Base-by-base conservation (phyloP, 1,140 invertebrate genomes). In the Drosophila elegans region DNA sequence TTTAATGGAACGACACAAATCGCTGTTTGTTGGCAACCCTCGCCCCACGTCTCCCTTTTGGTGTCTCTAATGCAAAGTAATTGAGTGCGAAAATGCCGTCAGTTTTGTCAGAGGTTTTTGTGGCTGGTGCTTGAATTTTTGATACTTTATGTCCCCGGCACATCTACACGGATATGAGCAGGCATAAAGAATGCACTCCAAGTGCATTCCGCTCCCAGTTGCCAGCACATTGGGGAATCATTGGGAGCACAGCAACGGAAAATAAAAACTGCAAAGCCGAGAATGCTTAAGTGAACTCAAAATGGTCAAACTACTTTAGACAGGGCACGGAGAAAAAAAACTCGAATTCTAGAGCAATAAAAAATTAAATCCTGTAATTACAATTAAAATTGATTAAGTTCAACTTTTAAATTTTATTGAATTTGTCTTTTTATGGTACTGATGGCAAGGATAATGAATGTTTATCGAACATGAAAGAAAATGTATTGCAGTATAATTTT, bases 1-100 rank as follows among this genome's bases (percentile, higher is more conserved):
- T 91, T 91, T 91, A 91, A 91, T 91, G 90, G 90, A 91, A 91
- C 82, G 90, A 88, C 85, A 86, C 80, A 90, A 91, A 91, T 92
- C 88, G 79, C 90, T 78, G 83, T 74, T 67, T 46, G 54, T 27
- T 25, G 36, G 4, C 39, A 32, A 42, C 64, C 39, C 66, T 39
- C 52, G 39, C 46, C 51, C 53, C 42, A 45, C 69, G 39, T 55
- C 71, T 38, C 74, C 16, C 16, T 21, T 42, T 68, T 76, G 78
- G 75, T 77, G 75, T 74, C 77, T 57, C 82, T 92, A 92, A 92
- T 92, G 89, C 91, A 81, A 92, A 92, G 91, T 92, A 92, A 92
- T 92, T 92, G 91, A 92, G 91, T 92, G 91, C 91, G 91, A 92
- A 92, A 92, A 92, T 92, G 85, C 80, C 80, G 62, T 84, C 79